Conservation (phyloP, 2,888 invertebrate species). For the Sceliomorpha sp. region DNA sequence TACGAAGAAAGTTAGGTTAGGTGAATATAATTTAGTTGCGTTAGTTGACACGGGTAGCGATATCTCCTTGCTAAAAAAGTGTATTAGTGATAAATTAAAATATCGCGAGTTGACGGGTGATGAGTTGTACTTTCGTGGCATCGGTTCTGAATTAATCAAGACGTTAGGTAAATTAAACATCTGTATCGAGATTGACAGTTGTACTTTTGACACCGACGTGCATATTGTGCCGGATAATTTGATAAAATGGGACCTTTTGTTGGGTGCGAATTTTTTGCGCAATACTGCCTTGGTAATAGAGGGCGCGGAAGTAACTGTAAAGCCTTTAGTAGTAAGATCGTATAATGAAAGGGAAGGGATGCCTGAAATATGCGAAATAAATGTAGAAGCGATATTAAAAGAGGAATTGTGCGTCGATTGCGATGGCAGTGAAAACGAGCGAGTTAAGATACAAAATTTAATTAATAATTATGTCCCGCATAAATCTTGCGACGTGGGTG, state of each 20-base stretch:
- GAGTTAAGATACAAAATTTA: background rate
- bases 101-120: background rate
- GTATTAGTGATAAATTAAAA: background rate
- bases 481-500: background rate
- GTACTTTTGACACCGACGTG: too few species aligned
- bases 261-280: conserved; percentile 7
- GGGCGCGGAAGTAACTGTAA: too few species aligned
- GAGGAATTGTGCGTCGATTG: background rate
- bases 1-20: too few species aligned
- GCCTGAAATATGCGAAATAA: too few species aligned
- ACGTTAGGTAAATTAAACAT: background rate
- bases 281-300: background rate
- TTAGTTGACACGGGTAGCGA: too few species aligned
- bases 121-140: conserved; percentile 2
- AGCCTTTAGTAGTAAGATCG: too few species aligned
- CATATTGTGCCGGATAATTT: too few species aligned
- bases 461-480: background rate
- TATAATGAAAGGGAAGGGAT: too few species aligned
- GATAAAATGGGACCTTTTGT: too few species aligned
- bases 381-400: too few species aligned
- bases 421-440: background rate
- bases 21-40: too few species aligned
- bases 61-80: conserved; percentile 1
- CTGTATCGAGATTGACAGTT: background rate
- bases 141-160: background rate